Evolutionary conservation across 2,113 vertebrate genomes (phyloP).

Genomic region (Pseudorectes ferrugineus): DNA sequence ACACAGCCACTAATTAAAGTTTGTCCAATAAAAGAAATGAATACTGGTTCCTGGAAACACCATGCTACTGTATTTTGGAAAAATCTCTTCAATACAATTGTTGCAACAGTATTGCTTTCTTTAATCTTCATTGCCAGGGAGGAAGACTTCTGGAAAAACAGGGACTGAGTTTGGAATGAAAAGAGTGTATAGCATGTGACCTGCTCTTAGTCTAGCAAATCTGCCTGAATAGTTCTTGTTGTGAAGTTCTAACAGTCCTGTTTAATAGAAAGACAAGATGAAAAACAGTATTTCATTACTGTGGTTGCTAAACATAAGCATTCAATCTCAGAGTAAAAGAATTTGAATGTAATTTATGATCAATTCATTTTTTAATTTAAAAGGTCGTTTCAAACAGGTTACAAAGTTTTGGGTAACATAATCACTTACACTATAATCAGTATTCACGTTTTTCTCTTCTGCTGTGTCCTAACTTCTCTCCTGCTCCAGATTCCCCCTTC

Average conservation of each 20-base stretch:
- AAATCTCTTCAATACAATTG: neutral
- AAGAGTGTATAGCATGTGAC: neutral
- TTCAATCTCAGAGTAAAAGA: neutral
- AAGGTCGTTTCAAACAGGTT: neutral
- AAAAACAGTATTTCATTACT: neutral
- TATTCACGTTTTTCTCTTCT: neutral
- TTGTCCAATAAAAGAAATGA: neutral
- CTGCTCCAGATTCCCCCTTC: neutral
- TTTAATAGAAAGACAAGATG: neutral
- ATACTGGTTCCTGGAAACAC: neutral
- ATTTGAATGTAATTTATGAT: neutral
- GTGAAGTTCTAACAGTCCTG: neutral
- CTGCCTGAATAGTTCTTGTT: neutral
- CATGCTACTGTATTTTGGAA: neutral
- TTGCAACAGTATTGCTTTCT: neutral
- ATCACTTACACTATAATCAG: rapidly evolving
- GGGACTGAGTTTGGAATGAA: neutral
- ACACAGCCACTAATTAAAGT: neutral
- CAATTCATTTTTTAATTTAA: neutral
- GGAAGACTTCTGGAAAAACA: neutral
- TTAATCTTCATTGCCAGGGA: neutral
- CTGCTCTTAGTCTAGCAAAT: neutral
- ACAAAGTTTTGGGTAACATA: neutral
- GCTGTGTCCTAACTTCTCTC: neutral
- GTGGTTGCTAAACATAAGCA: neutral